A percentile compares a stretch with the other conserved stretches of the same genome.
Evolutionary conservation across 2,888 invertebrate genomes (phyloP).

Genomic region (Zygaena filipendulae): DNA sequence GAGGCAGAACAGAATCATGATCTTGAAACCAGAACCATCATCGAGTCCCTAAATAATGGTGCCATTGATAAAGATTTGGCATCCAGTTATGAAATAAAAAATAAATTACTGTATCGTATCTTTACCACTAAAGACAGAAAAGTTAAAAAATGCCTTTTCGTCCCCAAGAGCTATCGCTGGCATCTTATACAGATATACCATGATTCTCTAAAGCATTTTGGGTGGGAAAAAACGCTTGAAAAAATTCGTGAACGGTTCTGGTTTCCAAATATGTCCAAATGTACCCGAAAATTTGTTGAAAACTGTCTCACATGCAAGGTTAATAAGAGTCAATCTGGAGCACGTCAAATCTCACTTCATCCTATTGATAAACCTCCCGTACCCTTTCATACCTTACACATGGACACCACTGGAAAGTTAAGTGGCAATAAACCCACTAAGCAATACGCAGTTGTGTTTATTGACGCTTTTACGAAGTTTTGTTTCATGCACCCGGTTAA

Average conservation of each 20-base stretch:
- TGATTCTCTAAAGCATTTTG: conserved; percentile 6
- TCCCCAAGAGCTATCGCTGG: conserved; percentile 9
- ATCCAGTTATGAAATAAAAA: not conserved
- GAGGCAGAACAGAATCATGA: conserved; percentile 16
- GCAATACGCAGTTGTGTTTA: conserved; percentile 12
- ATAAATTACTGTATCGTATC: not conserved
- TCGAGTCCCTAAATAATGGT: conserved; percentile 4
- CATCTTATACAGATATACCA: conserved; percentile 5
- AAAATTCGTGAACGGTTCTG: conserved; percentile 8
- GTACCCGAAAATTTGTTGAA: conserved; percentile 3
- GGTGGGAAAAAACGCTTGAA: conserved; percentile 8
- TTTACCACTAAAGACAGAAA: conserved; percentile 1
- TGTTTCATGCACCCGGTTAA: conserved; percentile 6
- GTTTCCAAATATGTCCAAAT: conserved; percentile 7
- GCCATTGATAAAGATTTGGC: conserved; percentile 1
- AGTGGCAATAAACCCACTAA: conserved; percentile 6
- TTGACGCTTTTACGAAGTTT: conserved; percentile 14
- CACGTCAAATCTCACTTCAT: conserved; percentile 4
- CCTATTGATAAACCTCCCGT: conserved; percentile 7
- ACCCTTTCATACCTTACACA: conserved; percentile 7
- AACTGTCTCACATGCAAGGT: conserved; percentile 6
- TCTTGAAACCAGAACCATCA: not conserved
- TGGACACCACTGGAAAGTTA: conserved; percentile 7
- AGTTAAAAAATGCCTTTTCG: no score
- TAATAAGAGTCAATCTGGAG: conserved; percentile 6